Conservation (phyloP, 1,140 invertebrate genomes). For the Pseudomyrmex pallidus region DNA sequence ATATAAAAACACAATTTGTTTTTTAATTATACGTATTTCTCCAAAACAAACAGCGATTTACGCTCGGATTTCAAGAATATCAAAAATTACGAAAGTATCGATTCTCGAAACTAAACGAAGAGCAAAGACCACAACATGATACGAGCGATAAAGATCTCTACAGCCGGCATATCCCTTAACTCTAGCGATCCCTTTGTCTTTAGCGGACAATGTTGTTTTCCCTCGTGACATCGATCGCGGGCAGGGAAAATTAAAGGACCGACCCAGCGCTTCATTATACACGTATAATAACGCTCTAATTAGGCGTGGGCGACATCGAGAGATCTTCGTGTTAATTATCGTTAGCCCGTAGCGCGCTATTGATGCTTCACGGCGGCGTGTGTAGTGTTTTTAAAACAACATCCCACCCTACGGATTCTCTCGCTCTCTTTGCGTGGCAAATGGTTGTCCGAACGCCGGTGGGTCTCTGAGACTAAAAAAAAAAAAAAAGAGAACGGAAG, state of each 20-base stretch:
- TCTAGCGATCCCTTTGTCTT: conserved; percentile 21
- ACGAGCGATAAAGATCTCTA: conserved; percentile 36
- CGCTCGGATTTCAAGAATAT: too few relatives aligned
- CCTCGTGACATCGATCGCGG: background rate
- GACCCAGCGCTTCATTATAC: conserved; percentile 48
- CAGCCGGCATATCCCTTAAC: background rate
- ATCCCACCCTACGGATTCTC: conserved; percentile 14
- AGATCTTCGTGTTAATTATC: conserved; percentile 61
- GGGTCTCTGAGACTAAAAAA: background rate
- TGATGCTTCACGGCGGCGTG: conserved; percentile 40
- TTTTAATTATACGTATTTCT: too few relatives aligned
- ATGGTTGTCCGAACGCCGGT: conserved; percentile 45
- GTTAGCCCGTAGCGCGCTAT: conserved; percentile 33
- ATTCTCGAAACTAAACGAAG: too few relatives aligned
- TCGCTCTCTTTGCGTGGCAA: conserved; percentile 48
- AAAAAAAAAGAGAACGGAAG: background rate
- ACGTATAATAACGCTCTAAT: conserved; percentile 67
- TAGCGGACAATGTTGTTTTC: conserved; percentile 9
- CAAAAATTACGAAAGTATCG: too few relatives aligned
- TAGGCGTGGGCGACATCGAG: conserved; percentile 58
- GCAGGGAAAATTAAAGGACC: conserved; percentile 32
- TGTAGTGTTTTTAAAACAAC: conserved; percentile 55
- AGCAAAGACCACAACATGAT: background rate
- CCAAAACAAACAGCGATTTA: background rate
- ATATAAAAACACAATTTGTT: background rate